Evolutionary conservation across 37 sponge, comb jelly and placozoan species (phyloP), one percentile per base, ranked within the genome.

Genomic region (Ianthella basta): DNA sequence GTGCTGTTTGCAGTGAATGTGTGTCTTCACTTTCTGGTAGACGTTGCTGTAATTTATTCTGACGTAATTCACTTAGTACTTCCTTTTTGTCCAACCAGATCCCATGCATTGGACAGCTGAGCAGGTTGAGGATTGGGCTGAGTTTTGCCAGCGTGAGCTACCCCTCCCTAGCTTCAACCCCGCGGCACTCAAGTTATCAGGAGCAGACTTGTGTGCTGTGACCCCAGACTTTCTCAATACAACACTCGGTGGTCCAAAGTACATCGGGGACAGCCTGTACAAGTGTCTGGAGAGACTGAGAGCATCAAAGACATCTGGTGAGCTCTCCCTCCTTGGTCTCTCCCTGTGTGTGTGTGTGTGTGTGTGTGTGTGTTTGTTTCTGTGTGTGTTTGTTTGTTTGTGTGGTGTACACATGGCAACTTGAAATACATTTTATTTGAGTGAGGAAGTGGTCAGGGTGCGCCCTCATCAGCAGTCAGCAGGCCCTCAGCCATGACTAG

Each of bases 301-400:
- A 61, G 64, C 27, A 29, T 10, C 6, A 8, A 44, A 44, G 8
- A 44, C 50, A 34, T 30, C 70, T 69, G 70, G 34, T 18, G 33
- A 69, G 29, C 34, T 5, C 10, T 27, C 63, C 12, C 35, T 69
- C 35, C 27, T 69, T 15, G 10, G 2, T 69, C 35, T 69, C 35
- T 69, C 35, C 27, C 35, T 69, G 70, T 69, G 70, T 69, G 70
- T 69, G 70, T 69, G 70, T 69, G 70, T 69, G 70, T 69, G 70
- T 69, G 70, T 69, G 70, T 69, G 70, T 69, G 70, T 32, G 70
- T 30, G 70, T 69, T 30, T 69, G 70, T 4, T 16, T 69, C 33
- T 30, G 70, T 30, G 34, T 69, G 70, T 69, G 70, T 69, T 30
- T 30, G 34, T 69, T 30, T 30, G 70, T 69, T 30, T 30, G 70